These are phyloP conservation scores for Phalera bucephala DNA, from an alignment of 2,888 invertebrate genomes.

Conservation along the genomic window DNA sequence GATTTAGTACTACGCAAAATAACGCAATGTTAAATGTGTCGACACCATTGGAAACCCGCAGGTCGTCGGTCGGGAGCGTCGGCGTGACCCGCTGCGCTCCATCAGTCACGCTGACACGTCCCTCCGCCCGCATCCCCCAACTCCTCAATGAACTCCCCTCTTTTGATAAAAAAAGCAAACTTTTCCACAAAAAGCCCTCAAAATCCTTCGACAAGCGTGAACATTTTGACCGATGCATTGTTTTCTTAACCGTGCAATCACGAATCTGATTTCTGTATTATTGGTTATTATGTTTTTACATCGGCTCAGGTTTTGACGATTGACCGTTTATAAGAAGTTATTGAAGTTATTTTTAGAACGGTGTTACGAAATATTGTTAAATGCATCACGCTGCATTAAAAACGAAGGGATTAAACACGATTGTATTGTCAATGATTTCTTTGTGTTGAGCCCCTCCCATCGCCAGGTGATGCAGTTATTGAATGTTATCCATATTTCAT, in stretches of 20 bases:
- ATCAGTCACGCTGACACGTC: conserved; percentile 52
- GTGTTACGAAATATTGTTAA: background rate
- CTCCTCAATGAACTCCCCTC: conserved; percentile 54
- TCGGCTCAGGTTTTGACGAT: conserved; percentile 3
- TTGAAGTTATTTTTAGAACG: background rate
- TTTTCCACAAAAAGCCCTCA: conserved; percentile 29
- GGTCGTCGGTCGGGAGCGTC: conserved; percentile 42
- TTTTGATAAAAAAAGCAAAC: conserved; percentile 31
- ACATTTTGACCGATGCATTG: conserved; percentile 27
- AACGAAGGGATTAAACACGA: too few species aligned
- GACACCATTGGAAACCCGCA: conserved; percentile 41
- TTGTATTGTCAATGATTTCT: too few species aligned
- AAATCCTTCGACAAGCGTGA: conserved; percentile 33
- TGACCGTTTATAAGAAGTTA: background rate
- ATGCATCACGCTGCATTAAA: too few species aligned
- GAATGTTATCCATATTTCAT: too few species aligned
- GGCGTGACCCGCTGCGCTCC: conserved; percentile 68
- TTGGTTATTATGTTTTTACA: conserved; percentile 4
- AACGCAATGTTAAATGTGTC: conserved; percentile 11
- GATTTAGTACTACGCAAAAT: background rate
- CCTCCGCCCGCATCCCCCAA: conserved; percentile 23
- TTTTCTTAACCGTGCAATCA: conserved; percentile 66
- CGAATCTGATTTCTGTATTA: conserved; percentile 37
- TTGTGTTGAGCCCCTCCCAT: too few species aligned
- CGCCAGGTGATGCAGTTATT: too few species aligned